These are phyloP conservation scores for Cyprinus carpio DNA, from an alignment of 2,113 vertebrate genomes.

Conservation along the genomic window DNA sequence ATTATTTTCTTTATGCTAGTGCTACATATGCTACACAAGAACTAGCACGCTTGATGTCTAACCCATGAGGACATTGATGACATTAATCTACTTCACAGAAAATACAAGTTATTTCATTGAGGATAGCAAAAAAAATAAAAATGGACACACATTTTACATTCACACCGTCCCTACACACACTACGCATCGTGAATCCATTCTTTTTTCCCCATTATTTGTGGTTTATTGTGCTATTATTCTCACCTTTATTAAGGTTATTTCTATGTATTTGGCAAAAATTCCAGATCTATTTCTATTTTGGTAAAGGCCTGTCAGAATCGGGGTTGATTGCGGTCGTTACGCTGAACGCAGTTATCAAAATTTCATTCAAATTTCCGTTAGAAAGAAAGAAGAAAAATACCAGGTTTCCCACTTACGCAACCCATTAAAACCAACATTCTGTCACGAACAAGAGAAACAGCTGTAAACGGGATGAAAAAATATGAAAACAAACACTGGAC, in stretches of 20 bases:
- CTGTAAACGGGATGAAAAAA: neutral
- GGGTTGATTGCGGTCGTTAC: no score
- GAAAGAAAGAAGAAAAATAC: neutral
- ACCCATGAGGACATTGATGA: constrained; percentile 72
- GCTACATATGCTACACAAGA: constrained; percentile 76
- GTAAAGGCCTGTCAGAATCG: constrained; percentile 42
- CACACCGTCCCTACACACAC: constrained; percentile 57
- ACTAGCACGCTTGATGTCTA: constrained; percentile 74
- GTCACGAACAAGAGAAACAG: neutral
- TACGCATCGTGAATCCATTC: neutral
- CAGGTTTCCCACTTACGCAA: neutral
- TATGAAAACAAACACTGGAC: no score
- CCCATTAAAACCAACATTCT: neutral
- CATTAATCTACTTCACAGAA: constrained; percentile 70
- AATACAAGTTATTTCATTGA: constrained; percentile 48
- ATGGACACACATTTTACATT: constrained; percentile 65
- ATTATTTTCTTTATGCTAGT: constrained; percentile 66
- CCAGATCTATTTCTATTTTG: constrained; percentile 53
- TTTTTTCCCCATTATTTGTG: constrained; percentile 40
- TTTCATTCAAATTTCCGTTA: neutral
- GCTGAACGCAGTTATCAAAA: neutral
- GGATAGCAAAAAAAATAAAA: constrained; percentile 53
- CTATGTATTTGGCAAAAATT: constrained; percentile 1
- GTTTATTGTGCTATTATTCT: constrained; percentile 5
- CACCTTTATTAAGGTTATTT: neutral